phyloP scores from a whole-genome alignment of 2,113 vertebrate genomes.

The Alouatta palliata region DNA sequence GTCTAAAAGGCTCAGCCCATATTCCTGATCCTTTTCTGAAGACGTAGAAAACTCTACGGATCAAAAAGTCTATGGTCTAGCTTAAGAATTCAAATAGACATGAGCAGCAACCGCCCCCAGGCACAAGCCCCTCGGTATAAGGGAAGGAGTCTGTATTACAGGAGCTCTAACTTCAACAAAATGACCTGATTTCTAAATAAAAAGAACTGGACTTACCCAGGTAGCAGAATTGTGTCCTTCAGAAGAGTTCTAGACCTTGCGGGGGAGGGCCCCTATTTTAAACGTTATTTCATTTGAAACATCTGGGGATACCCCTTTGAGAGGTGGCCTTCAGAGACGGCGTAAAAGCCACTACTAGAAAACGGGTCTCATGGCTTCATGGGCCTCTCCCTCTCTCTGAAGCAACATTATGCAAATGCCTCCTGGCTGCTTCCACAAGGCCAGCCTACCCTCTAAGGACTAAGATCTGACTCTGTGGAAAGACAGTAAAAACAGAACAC shows the following conservation, averaged over 20 bases:
- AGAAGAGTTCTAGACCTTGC: background rate
- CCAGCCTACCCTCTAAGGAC: background rate
- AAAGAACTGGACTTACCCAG: background rate
- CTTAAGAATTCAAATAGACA: too few species aligned
- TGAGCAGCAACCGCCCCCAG: background rate
- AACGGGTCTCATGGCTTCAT: accelerated
- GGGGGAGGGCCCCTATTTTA: background rate
- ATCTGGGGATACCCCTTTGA: background rate
- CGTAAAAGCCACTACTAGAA: background rate
- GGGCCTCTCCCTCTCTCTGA: background rate
- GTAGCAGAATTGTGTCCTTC: background rate
- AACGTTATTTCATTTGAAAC: background rate
- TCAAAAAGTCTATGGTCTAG: background rate
- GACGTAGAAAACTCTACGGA: background rate
- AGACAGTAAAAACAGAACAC: accelerated
- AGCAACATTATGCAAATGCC: background rate
- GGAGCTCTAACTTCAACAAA: background rate
- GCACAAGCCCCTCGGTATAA: accelerated
- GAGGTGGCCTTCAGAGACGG: background rate
- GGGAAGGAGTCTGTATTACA: too few species aligned
- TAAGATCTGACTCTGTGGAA: accelerated
- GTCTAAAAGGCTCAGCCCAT: background rate
- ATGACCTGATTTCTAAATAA: background rate
- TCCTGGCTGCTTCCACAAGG: background rate
- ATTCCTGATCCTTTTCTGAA: background rate